These are phyloP conservation scores for Brachionus angularis DNA, from an alignment of 1,140 invertebrate genomes.

Conservation along the genomic window DNA sequence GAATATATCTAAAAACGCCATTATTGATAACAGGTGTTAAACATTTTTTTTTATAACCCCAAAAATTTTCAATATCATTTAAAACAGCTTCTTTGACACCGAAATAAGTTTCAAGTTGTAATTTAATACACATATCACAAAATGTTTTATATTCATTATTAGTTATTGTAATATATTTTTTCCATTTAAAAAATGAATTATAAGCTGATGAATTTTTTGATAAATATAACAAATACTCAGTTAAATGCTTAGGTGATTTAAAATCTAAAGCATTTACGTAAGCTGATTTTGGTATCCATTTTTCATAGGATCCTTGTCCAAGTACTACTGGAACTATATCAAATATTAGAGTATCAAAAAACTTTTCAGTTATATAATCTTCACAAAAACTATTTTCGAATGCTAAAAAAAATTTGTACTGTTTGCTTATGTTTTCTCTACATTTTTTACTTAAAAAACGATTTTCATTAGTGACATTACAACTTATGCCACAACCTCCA, in stretches of 20 bases:
- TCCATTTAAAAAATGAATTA: constrained; percentile 26
- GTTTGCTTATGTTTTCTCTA: constrained; percentile 37
- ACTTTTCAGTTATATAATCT: constrained; percentile 50
- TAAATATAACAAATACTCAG: constrained; percentile 44
- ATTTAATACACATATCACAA: constrained; percentile 38
- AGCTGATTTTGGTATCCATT: constrained; percentile 10
- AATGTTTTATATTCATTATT: constrained; percentile 14
- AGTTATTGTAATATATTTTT: background rate
- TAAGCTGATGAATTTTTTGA: constrained; percentile 15
- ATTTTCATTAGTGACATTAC: background rate
- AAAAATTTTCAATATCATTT: constrained; percentile 13
- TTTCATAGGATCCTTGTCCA: constrained; percentile 18
- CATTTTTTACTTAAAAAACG: constrained; percentile 21
- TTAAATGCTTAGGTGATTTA: constrained; percentile 43
- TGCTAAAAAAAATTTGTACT: constrained; percentile 50
- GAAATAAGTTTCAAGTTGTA: constrained; percentile 19
- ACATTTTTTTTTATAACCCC: constrained; percentile 28
- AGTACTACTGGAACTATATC: constrained; percentile 27
- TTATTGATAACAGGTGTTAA: background rate
- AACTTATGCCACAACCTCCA: constrained; percentile 46
- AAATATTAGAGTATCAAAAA: constrained; percentile 46
- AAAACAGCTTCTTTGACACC: constrained; percentile 1
- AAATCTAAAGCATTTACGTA: constrained; percentile 45
- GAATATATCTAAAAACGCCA: background rate
- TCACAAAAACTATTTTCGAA: constrained; percentile 50